A percentile compares a stretch with the other conserved stretches of the same genome.
Evolutionary conservation across 2,113 vertebrate genomes (phyloP).

Genomic region (mouse (Mus musculus)): DNA sequence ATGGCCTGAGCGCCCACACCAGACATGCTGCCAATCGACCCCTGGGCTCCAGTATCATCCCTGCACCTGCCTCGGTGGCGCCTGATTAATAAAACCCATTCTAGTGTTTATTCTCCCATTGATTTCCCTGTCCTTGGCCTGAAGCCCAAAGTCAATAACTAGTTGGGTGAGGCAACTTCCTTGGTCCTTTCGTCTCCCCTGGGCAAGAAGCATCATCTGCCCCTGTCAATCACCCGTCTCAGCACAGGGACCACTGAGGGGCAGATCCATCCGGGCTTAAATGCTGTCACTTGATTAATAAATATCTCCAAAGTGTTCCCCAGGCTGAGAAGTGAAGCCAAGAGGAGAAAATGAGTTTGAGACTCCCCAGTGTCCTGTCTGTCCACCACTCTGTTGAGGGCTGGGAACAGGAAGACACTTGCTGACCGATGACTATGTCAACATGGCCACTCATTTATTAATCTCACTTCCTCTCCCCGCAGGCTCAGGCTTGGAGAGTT

Average conservation of each 20-base stretch:
- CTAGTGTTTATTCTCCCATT: constrained; percentile 77
- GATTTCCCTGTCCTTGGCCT: constrained; percentile 68
- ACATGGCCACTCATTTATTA: constrained; percentile 79
- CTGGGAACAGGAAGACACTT: constrained; percentile 53
- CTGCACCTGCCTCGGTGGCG: constrained; percentile 52
- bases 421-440: constrained; percentile 79
- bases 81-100: constrained; percentile 80
- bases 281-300: constrained; percentile 71
- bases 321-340: constrained; percentile 62
- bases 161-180: constrained; percentile 68
- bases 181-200: constrained; percentile 37
- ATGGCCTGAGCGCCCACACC: constrained; percentile 51
- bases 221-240: constrained; percentile 51
- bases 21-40: constrained; percentile 70
- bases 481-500: constrained; percentile 80
- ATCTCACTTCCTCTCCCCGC: constrained; percentile 73
- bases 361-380: constrained; percentile 24
- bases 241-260: background rate
- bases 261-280: background rate
- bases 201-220: background rate
- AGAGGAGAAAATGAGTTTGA: constrained; percentile 75
- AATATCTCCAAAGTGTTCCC: constrained; percentile 67
- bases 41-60: constrained; percentile 68
- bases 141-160: constrained; percentile 73
- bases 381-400: constrained; percentile 10